Conservation (phyloP, 2,888 invertebrate species). For the Orthosia gothica region DNA sequence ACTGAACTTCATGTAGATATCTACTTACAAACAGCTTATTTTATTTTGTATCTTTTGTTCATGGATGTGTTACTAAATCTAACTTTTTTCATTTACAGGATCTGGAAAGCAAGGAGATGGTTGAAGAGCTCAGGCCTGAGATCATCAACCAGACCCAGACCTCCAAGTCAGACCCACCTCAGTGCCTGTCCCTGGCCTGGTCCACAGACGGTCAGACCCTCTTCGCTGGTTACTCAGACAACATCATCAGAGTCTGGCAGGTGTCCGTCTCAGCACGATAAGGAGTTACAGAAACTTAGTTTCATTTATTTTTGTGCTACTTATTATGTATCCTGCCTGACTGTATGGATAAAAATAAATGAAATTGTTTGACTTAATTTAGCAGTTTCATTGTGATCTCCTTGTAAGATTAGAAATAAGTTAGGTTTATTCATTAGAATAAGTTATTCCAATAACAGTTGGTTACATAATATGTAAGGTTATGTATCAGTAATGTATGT, state of each 20-base stretch:
- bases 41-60: not conserved
- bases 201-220: conserved; percentile 99
- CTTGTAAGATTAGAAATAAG: conserved; percentile 69
- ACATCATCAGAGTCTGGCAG: conserved; percentile 99
- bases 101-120: conserved; percentile 99
- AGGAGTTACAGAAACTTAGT: conserved; percentile 76
- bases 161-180: conserved; percentile 97
- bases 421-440: conserved; percentile 58
- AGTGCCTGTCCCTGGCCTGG: conserved; percentile 99
- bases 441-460: conserved; percentile 56
- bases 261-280: conserved; percentile 97
- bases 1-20: not conserved
- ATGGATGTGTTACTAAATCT: conserved; percentile 19
- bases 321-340: conserved; percentile 61
- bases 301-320: conserved; percentile 90
- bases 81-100: conserved; percentile 91
- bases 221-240: conserved; percentile 99
- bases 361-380: conserved; percentile 81
- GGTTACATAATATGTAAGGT: conserved; percentile 61
- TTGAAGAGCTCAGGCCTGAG: conserved; percentile 99
- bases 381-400: conserved; percentile 88
- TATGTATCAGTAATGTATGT: conserved; percentile 70
- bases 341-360: conserved; percentile 88
- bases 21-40: not conserved
- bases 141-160: conserved; percentile 94